Base-by-base conservation (phyloP, 2,797 vertebrate genomes). In the Dromococcyx pavoninus region DNA sequence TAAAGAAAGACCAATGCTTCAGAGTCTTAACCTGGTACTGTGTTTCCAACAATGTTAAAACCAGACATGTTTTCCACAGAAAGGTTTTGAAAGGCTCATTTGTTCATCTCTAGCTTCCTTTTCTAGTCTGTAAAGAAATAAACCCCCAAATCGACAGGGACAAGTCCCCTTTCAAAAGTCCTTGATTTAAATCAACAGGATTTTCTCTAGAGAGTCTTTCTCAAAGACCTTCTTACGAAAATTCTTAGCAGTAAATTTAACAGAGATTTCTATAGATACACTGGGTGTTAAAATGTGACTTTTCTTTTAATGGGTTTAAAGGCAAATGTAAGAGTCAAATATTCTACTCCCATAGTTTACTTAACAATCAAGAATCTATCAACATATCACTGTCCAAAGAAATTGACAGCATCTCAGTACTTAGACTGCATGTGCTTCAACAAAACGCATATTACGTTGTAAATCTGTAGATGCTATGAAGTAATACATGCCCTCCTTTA, bases 1-100 rank as follows among this genome's bases (percentile, higher is more conserved):
- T 96, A 97, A 97, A 97, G 86, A 96, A 97, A 97, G 91, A 95
- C 72, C 60, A 91, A 37, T 18, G 74, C 91, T 89, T 82, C 58
- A n/a, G 65, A 92, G 93, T 51, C 80, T 70, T 96, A 95, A 94
- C 77, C 64, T 96, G 78, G 70, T 67, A 60, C 80, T 93, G 77
- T 61, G 85, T 88, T 96, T 89, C 92, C 86, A 83, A 2, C 22
- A 79, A 88, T 80, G 94, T 69, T 83, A 50, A 86, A 93, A 73
- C 43, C 65, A 50, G 83, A 62, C 23, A 12, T 10, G 9, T 76
- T 91, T 88, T 86, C 67, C 70, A 58, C 53, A 39, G 48, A 73
- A 60, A 73, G 66, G 37, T 28, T 91, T 74, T 75, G 75, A 91
- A 82, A 64, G 64, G 62, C 46, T 91, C 72, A 11, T 60, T 79